phyloP scores from a whole-genome alignment of 2,113 vertebrate species.

The Cyprinus carpio region DNA sequence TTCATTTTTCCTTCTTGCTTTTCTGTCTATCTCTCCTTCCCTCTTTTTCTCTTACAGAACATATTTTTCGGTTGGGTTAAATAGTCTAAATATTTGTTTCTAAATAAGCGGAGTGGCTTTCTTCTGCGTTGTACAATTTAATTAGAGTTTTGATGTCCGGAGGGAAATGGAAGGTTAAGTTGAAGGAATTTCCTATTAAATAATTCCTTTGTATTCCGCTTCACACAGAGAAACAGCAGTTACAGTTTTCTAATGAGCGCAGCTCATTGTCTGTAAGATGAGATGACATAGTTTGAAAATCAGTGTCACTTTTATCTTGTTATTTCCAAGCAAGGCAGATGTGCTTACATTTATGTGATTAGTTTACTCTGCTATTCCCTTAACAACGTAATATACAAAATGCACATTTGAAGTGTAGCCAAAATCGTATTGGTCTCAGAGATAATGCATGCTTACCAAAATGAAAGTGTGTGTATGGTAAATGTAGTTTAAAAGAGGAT shows the following conservation, averaged over 20 bases:
- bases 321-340: background rate
- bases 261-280: background rate
- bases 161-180: constrained; percentile 1
- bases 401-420: background rate
- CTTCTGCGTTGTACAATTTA: background rate
- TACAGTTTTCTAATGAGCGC: constrained; percentile 4
- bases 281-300: constrained; percentile 14
- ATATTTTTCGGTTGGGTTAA: background rate
- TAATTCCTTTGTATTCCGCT: constrained; percentile 9
- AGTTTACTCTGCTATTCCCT: background rate
- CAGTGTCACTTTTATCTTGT: constrained; percentile 19
- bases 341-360: background rate
- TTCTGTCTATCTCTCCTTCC: constrained; percentile 21
- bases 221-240: constrained; percentile 14
- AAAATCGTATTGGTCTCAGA: background rate
- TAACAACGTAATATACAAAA: background rate
- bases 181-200: constrained; percentile 17
- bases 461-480: constrained; percentile 23
- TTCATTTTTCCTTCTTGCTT: constrained; percentile 20
- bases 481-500: constrained; percentile 48
- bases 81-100: background rate
- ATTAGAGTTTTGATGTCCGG: background rate
- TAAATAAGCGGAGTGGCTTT: background rate
- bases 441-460: background rate
- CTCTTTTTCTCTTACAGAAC: constrained; percentile 23